Evolutionary conservation across 2,888 invertebrate species (phyloP), one percentile per base, ranked within the genome.

Genomic region (Biston betularia): DNA sequence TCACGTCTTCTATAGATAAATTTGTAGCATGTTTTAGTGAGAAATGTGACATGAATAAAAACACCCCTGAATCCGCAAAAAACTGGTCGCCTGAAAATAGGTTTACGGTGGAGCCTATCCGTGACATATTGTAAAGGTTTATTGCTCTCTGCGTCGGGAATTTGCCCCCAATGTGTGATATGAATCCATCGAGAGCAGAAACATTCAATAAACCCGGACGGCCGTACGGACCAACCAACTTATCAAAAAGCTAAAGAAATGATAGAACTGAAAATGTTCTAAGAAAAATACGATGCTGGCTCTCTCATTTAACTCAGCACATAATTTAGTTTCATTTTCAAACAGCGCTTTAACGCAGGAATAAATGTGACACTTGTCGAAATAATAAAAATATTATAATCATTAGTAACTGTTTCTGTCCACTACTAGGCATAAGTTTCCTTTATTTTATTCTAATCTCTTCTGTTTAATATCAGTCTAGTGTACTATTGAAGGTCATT

Each of bases 71-170:
- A 54, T 42, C 42, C 54, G 42, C 54, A 55, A 46, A n/a, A 57
- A 64, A 48, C 38, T 45, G 15, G 34, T 24, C 61, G 11, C 53
- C 42, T 38, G 54, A 45, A 56, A 49, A 49, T 44, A 53, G 61
- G 45, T 61, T 63, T 63, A 63, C 50, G 50, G 48, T 42, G 48
- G 34, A 42, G 50, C 50, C 50, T 56, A 55, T 49, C 55, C 48
- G 50, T 50, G 50, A 49, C 56, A 63, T 53, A 61, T 53, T 61
- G 61, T 53, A 46, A 15, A 61, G 44, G 35, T 61, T 61, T 53
- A 61, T 61, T 53, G 53, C n/a, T 61, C 14, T 38, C 35, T 24
- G n/a, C 44, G 49, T 59, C 49, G 58, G 33, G 49, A 33, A 33
- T 42, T 54, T 54, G 54, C 42, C 42, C 42, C 38, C 54, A 42